phyloP scores from a whole-genome alignment of 2,113 vertebrate species.

The Salminus brasiliensis region DNA sequence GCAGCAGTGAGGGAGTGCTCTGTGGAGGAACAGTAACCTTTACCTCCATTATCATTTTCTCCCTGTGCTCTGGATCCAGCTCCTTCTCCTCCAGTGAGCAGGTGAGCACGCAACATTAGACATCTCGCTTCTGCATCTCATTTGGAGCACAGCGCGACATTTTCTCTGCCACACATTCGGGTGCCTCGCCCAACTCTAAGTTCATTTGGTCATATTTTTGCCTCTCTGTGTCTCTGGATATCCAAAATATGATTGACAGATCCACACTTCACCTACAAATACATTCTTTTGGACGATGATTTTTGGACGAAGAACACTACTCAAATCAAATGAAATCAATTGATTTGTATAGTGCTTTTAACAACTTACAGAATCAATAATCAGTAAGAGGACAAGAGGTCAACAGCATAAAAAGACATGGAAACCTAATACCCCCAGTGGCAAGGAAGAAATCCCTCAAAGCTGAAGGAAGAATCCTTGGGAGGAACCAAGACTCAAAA shows the following conservation, averaged over 20 bases:
- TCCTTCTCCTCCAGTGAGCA: constrained; percentile 46
- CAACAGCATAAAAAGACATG: too few relatives aligned
- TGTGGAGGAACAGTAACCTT: constrained; percentile 54
- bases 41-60: constrained; percentile 54
- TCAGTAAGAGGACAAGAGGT: too few relatives aligned
- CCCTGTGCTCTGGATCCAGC: constrained; percentile 40
- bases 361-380: too few relatives aligned
- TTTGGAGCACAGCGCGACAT: constrained; percentile 41
- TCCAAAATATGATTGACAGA: neutral
- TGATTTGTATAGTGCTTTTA: too few relatives aligned
- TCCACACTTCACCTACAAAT: neutral
- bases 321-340: too few relatives aligned
- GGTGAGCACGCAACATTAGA: constrained; percentile 55
- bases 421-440: too few relatives aligned
- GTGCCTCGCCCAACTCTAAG: neutral
- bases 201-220: constrained; percentile 21
- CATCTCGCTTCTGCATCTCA: constrained; percentile 50
- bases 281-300: neutral
- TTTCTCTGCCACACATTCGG: constrained; percentile 16
- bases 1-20: constrained; percentile 25
- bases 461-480: too few relatives aligned
- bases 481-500: too few relatives aligned
- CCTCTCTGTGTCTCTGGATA: neutral
- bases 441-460: too few relatives aligned
- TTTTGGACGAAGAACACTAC: neutral